Base-by-base conservation (phyloP, 2,113 vertebrate species). In the Onychorhynchus coronatus region DNA sequence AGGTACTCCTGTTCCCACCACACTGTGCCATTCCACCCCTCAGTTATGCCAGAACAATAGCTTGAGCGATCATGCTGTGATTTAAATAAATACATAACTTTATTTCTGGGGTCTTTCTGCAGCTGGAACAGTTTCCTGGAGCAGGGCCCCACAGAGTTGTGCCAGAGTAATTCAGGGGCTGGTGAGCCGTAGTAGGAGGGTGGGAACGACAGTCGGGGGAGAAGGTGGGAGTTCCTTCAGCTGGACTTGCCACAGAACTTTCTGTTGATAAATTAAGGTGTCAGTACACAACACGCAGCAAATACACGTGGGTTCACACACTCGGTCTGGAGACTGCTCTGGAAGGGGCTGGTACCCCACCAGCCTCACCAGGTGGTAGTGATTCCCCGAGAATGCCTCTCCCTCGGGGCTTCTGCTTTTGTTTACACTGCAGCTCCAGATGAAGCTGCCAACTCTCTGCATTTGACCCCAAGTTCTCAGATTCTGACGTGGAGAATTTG, bases 11-110 rank as follows among this genome's bases (percentile, higher is more conserved):
- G 63, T 95, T 96, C 68, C 76, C 89, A 86, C 23, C 39, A 31
- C 63, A 24, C 46, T 89, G 46, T 83, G 76, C 89, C 65, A 59
- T 63, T 89, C 79, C 72, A 71, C 59, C 65, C 83, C 47, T 94
- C 7, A 5, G 47, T 86, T 95, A 53, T 63, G 65, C 61, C 80
- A 78, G 84, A 95, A 95, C 93, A 97, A 96, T 95, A 67, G 92
- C 92, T 89, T 39, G 68, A 77, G 95, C 35, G 39, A 53, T 81
- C 79, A 18, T 78, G 94, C 93, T 95, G 94, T 93, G 94, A 95
- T 74, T 92, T 95, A 93, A 96, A 73, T 87, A 94, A 12, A 89
- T 91, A 37, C 83, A 88, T 95, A 67, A 61, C 81, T 93, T 92
- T 92, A 72, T 84, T 95, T 89, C 7, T 86, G 42, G 24, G 30